Conservation (phyloP, 2,797 vertebrate species). For the Aphelocoma californica region DNA sequence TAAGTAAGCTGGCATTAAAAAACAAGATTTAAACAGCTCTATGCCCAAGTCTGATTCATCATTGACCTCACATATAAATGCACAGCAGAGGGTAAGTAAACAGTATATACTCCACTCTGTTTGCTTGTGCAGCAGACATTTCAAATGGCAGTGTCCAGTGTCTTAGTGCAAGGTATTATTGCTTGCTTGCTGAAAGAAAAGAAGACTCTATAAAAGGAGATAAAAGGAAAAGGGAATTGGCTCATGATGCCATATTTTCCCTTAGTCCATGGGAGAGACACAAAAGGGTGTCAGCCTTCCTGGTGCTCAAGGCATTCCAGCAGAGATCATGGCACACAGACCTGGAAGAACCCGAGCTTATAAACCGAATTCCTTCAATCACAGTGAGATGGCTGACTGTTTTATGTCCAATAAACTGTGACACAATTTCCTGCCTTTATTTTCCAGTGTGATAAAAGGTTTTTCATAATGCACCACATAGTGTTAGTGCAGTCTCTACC, state of each 20-base stretch:
- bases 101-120: background rate
- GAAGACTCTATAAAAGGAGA: background rate
- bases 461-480: constrained; percentile 14
- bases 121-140: background rate
- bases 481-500: background rate
- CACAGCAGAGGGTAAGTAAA: background rate
- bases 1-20: background rate
- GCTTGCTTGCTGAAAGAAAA: background rate
- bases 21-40: background rate
- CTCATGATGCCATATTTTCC: background rate
- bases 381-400: background rate
- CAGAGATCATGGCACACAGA: background rate
- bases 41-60: background rate
- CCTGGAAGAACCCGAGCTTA: background rate
- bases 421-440: background rate
- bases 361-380: background rate
- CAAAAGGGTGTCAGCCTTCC: background rate
- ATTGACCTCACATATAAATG: background rate
- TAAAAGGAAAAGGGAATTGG: background rate
- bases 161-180: background rate
- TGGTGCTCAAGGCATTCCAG: background rate
- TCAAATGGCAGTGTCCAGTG: background rate
- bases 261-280: background rate
- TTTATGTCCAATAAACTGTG: background rate
- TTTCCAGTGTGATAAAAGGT: constrained; percentile 21